phyloP scores from a whole-genome alignment of 2,113 vertebrate species.

The Oplegnathus fasciatus region DNA sequence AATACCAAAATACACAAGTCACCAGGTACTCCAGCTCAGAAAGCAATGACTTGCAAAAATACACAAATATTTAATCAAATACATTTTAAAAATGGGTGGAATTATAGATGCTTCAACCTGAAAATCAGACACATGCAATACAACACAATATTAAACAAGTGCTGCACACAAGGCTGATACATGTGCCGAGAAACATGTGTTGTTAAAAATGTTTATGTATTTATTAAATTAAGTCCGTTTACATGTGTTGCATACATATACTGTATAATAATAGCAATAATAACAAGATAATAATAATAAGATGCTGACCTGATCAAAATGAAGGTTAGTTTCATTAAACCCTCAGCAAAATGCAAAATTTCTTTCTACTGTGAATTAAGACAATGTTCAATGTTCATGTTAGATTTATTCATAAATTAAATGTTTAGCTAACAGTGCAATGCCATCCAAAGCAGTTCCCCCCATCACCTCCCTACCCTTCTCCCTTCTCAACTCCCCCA shows the following conservation, averaged over 20 bases:
- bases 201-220: background rate
- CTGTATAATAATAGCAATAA: too few species aligned
- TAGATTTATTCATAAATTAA: slow-evolving; percentile 17
- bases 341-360: background rate
- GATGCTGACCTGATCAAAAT: too few species aligned
- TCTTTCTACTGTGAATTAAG: background rate
- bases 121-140: background rate
- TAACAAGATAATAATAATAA: too few species aligned
- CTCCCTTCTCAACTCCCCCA: background rate
- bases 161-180: background rate
- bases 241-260: background rate
- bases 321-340: background rate
- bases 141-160: background rate
- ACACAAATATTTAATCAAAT: background rate
- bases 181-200: background rate
- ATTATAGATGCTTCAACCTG: background rate
- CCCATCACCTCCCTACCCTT: slow-evolving; percentile 11
- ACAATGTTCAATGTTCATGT: too few species aligned
- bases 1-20: background rate
- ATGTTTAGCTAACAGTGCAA: slow-evolving; percentile 42
- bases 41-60: background rate
- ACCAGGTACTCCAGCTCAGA: background rate
- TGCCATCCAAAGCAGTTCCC: slow-evolving; percentile 27
- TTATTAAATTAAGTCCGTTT: background rate
- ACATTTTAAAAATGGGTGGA: background rate